Percentiles rank a stretch among this genome's conserved stretches.
These are phyloP conservation scores for Diarsia rubi DNA, from an alignment of 2,888 invertebrate species.

Conservation along the genomic window DNA sequence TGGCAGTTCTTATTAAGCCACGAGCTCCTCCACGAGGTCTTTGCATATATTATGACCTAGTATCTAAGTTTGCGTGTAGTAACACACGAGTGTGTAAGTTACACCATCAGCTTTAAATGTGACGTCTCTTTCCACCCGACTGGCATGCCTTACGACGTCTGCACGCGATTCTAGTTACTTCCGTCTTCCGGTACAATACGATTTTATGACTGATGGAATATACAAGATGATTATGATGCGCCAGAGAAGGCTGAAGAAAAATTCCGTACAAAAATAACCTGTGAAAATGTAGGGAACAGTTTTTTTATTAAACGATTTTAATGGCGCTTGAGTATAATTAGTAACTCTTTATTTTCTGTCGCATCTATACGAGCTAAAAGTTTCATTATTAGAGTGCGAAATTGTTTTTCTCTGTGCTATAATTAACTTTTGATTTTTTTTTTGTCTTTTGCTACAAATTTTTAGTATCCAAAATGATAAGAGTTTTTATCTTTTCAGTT, in stretches of 20 bases:
- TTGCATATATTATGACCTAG: slow-evolving; percentile 18
- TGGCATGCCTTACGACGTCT: not conserved
- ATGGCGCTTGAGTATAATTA: not conserved
- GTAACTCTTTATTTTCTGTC: not conserved
- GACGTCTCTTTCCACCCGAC: slow-evolving; percentile 33
- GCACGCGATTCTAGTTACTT: slow-evolving; percentile 42
- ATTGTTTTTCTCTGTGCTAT: not conserved
- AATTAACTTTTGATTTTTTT: not conserved
- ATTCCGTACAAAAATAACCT: not conserved
- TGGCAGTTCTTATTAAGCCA: no score
- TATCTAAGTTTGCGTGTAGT: slow-evolving; percentile 6
- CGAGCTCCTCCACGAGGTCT: no score
- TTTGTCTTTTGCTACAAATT: not conserved
- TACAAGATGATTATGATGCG: no score
- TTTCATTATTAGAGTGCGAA: not conserved
- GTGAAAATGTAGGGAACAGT: not conserved
- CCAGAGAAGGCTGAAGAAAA: no score
- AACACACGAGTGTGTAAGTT: not conserved
- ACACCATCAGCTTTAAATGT: not conserved
- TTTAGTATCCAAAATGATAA: not conserved
- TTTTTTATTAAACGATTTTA: not conserved
- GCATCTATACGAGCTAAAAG: not conserved
- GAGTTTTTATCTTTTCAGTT: not conserved
- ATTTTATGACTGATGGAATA: slow-evolving; percentile 5
- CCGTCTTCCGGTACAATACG: slow-evolving; percentile 55